These are phyloP conservation scores for Montipora foliosa DNA, from an alignment of 64 coral and sea anemone genomes.

Conservation along the genomic window DNA sequence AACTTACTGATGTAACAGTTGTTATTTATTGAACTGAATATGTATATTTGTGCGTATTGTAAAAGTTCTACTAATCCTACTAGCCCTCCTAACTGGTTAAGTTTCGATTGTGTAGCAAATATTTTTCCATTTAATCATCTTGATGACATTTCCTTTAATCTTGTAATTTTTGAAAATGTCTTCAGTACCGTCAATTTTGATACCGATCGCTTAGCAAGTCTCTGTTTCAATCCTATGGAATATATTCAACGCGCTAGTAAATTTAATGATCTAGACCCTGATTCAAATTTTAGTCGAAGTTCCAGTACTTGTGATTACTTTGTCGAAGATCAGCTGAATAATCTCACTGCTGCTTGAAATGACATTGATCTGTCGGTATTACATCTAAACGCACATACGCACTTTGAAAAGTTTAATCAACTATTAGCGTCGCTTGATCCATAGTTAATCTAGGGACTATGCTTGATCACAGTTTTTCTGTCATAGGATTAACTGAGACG, in stretches of 20 bases:
- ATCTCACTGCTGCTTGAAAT: not conserved
- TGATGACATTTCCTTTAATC: not conserved
- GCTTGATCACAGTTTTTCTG: not conserved
- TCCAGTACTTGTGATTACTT: not conserved
- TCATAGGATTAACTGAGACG: constrained; percentile 23
- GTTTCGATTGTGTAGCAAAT: too few species aligned
- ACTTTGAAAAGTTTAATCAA: not conserved
- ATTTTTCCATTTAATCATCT: not conserved
- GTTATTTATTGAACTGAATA: too few species aligned
- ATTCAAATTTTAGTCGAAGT: not conserved
- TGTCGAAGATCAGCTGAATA: not conserved
- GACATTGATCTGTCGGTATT: not conserved
- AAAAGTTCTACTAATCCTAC: too few species aligned
- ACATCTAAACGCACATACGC: not conserved
- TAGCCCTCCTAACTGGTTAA: too few species aligned
- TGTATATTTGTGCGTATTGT: too few species aligned
- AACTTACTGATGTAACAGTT: not conserved
- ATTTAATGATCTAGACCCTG: not conserved
- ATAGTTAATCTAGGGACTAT: too few species aligned
- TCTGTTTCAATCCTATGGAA: not conserved
- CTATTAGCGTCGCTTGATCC: not conserved
- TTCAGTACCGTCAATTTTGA: not conserved
- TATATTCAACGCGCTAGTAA: not conserved
- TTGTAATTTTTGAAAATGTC: constrained; percentile 4
- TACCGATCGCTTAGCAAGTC: not conserved